These are phyloP conservation scores for Psilopogon haemacephalus DNA, from an alignment of 2,113 vertebrate genomes.

Conservation along the genomic window DNA sequence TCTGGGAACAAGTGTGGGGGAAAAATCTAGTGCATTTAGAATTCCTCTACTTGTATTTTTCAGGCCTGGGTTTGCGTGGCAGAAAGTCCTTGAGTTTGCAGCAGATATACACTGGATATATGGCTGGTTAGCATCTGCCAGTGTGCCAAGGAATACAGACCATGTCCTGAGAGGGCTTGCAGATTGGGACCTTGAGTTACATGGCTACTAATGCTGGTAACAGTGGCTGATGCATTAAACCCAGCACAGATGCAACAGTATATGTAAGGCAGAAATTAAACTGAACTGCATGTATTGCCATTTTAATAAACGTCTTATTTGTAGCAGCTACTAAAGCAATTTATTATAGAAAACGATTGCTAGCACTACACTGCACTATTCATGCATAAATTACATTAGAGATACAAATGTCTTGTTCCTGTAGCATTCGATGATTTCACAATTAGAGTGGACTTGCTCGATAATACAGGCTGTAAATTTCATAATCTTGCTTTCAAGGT, in stretches of 20 bases:
- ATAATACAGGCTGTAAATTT: not conserved
- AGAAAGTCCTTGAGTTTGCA: not conserved
- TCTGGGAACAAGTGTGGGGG: not conserved
- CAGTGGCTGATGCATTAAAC: not conserved
- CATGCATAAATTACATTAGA: not conserved
- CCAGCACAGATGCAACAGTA: not conserved
- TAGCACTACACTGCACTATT: not conserved
- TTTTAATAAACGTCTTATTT: conserved; percentile 1
- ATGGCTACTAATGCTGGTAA: not conserved
- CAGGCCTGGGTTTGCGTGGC: not conserved
- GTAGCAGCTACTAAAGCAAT: not conserved
- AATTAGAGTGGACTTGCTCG: not conserved
- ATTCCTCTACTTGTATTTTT: not conserved
- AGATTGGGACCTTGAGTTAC: not conserved
- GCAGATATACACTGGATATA: not conserved
- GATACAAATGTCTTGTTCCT: not conserved
- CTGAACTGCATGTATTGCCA: not conserved
- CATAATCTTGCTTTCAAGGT: not conserved
- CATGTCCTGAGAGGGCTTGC: not conserved
- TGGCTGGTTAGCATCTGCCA: not conserved
- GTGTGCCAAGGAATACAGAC: not conserved
- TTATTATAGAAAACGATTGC: not conserved
- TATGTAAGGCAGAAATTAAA: not conserved
- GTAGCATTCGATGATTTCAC: not conserved
- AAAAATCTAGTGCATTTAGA: not conserved